Evolutionary conservation across 2,113 vertebrate species (phyloP).

Genomic region (Leptobrachium ailaonicum): DNA sequence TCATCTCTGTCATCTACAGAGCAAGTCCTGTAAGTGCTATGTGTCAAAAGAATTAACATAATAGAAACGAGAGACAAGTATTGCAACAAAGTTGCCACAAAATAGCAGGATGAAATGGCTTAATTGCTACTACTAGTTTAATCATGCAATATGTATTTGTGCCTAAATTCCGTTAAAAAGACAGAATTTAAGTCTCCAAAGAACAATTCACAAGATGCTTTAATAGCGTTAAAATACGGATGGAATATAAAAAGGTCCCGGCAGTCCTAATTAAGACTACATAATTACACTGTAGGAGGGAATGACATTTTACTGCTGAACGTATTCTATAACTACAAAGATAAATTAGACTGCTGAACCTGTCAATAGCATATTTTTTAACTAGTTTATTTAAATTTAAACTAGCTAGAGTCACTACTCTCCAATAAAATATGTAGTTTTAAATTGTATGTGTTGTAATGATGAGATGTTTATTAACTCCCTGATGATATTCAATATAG

Average conservation of each 20-base stretch:
- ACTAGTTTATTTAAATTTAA: not conserved
- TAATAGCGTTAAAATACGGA: conserved; percentile 37
- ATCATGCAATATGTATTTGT: conserved; percentile 7
- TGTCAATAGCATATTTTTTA: conserved; percentile 40
- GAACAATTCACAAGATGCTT: conserved; percentile 35
- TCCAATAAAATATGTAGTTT: too few species aligned
- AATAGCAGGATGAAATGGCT: too few species aligned
- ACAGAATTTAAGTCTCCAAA: conserved; percentile 14
- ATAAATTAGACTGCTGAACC: conserved; percentile 30
- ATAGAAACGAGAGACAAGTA: too few species aligned
- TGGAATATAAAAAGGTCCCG: conserved; percentile 43
- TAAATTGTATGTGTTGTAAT: too few species aligned
- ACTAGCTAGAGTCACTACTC: too few species aligned
- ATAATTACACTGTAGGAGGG: conserved; percentile 45
- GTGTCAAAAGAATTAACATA: too few species aligned
- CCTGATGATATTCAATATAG: too few species aligned
- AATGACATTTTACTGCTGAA: conserved; percentile 44
- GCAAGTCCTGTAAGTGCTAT: too few species aligned
- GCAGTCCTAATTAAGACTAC: conserved; percentile 47
- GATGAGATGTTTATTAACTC: too few species aligned
- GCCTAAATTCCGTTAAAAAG: conserved; percentile 4
- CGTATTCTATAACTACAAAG: conserved; percentile 47
- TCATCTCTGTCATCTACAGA: too few species aligned
- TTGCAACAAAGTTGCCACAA: too few species aligned
- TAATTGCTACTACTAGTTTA: not conserved